These are phyloP conservation scores for Anabas testudineus DNA, from an alignment of 2,797 vertebrate species.

Conservation along the genomic window DNA sequence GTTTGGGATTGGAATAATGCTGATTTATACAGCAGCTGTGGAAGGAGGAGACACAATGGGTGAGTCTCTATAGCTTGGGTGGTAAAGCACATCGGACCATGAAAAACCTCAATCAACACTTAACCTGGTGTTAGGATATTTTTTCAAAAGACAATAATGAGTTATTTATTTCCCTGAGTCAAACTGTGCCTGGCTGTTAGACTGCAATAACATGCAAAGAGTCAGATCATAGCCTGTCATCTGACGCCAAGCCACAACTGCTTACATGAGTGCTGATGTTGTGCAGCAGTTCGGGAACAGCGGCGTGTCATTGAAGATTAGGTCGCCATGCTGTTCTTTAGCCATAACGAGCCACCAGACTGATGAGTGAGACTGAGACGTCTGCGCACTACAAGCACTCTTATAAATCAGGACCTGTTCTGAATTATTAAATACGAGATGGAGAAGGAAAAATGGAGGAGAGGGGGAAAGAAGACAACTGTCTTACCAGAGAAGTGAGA, in stretches of 20 bases:
- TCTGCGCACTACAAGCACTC: constrained; percentile 64
- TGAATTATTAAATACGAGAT: constrained; percentile 79
- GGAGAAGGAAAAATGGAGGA: constrained; percentile 6
- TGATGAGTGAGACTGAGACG: constrained; percentile 59
- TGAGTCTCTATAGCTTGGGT: neutral
- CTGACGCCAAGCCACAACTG: constrained; percentile 8
- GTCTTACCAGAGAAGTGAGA: constrained; percentile 28
- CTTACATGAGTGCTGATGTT: constrained; percentile 33
- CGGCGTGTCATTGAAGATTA: constrained; percentile 51
- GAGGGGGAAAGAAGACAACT: constrained; percentile 10
- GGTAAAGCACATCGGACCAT: neutral
- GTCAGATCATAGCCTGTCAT: constrained; percentile 8
- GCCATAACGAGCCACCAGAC: constrained; percentile 62
- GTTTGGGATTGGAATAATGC: constrained; percentile 18
- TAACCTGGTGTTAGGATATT: neutral
- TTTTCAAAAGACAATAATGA: neutral
- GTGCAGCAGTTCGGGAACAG: constrained; percentile 31
- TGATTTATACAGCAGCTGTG: constrained; percentile 22
- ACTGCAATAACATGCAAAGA: constrained; percentile 17
- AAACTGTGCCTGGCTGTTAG: neutral
- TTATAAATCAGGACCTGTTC: constrained; percentile 70
- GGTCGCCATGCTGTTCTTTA: constrained; percentile 26
- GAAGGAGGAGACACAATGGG: neutral
- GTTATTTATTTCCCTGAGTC: neutral
- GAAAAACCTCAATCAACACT: constrained; percentile 3